Evolutionary conservation across 1,140 invertebrate genomes (phyloP).

Genomic region (Aculops lycopersici): DNA sequence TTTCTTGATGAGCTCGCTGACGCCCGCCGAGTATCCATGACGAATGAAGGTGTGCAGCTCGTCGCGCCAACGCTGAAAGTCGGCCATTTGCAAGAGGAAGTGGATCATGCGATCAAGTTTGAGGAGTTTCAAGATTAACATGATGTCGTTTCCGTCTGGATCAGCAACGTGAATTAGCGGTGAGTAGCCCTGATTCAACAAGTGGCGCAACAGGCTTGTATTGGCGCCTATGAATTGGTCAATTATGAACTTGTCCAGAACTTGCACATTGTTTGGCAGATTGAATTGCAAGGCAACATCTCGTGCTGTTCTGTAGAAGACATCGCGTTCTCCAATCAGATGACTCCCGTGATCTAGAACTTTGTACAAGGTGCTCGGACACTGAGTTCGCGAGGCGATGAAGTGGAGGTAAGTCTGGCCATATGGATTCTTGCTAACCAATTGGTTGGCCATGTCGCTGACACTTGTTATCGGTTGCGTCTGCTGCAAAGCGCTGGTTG

Average conservation of each 20-base stretch:
- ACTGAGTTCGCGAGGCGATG: slow-evolving; percentile 37
- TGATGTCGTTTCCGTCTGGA: slow-evolving; percentile 27
- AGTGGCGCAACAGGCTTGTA: slow-evolving; percentile 19
- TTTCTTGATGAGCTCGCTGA: slow-evolving; percentile 24
- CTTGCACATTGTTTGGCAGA: slow-evolving; percentile 37
- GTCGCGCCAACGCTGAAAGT: slow-evolving; percentile 40
- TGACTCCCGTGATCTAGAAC: slow-evolving; percentile 38
- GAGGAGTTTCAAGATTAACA: slow-evolving; percentile 21
- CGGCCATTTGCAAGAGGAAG: slow-evolving; percentile 28
- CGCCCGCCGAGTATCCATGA: slow-evolving; percentile 24
- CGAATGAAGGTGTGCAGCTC: slow-evolving; percentile 37
- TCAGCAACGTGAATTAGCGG: slow-evolving; percentile 45
- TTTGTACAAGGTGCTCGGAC: slow-evolving; percentile 35
- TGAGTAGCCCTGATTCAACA: slow-evolving; percentile 49
- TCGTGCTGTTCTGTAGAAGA: slow-evolving; percentile 43
- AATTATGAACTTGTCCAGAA: slow-evolving; percentile 26
- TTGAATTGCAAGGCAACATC: slow-evolving; percentile 46
- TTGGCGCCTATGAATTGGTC: slow-evolving; percentile 7
- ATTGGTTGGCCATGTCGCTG: too few relatives aligned
- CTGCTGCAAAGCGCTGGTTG: background rate
- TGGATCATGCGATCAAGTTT: slow-evolving; percentile 20
- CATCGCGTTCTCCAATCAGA: slow-evolving; percentile 34
- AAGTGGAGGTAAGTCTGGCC: slow-evolving; percentile 56
- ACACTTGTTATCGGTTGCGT: background rate
- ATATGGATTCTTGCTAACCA: slow-evolving; percentile 34